These are phyloP conservation scores for Drosophila neocordata DNA, from an alignment of 1,140 invertebrate species.

Conservation along the genomic window DNA sequence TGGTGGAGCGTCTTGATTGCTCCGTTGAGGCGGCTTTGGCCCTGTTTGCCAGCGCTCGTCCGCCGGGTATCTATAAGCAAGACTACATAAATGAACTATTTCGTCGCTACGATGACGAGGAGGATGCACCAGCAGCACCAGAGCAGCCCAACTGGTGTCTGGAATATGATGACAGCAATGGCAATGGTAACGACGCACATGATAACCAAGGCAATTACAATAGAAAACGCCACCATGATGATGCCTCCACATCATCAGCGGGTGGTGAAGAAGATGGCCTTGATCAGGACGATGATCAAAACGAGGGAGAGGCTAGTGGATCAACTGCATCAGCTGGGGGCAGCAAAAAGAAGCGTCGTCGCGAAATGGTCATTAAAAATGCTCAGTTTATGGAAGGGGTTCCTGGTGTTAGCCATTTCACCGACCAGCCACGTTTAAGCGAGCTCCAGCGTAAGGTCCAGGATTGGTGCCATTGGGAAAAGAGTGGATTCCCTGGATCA, in stretches of 20 bases:
- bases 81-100: constrained; percentile 90
- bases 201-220: neutral
- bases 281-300: constrained; percentile 49
- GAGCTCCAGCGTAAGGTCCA: constrained; percentile 91
- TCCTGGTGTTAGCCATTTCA: constrained; percentile 86
- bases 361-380: constrained; percentile 84
- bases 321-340: constrained; percentile 38
- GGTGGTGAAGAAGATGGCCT: constrained; percentile 24
- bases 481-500: constrained; percentile 94
- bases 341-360: constrained; percentile 67
- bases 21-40: constrained; percentile 91
- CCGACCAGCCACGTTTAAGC: constrained; percentile 84
- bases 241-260: constrained; percentile 59
- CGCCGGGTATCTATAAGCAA: constrained; percentile 91
- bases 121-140: constrained; percentile 89
- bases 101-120: constrained; percentile 90
- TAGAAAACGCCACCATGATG: constrained; percentile 47
- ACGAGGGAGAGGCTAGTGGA: constrained; percentile 51
- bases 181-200: constrained; percentile 35
- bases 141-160: constrained; percentile 91
- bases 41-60: constrained; percentile 88
- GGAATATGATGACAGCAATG: constrained; percentile 72
- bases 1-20: constrained; percentile 91
- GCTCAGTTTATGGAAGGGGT: constrained; percentile 92
- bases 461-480: constrained; percentile 91